Conservation (phyloP, 2,113 vertebrate species). For the Helogale parvula region DNA sequence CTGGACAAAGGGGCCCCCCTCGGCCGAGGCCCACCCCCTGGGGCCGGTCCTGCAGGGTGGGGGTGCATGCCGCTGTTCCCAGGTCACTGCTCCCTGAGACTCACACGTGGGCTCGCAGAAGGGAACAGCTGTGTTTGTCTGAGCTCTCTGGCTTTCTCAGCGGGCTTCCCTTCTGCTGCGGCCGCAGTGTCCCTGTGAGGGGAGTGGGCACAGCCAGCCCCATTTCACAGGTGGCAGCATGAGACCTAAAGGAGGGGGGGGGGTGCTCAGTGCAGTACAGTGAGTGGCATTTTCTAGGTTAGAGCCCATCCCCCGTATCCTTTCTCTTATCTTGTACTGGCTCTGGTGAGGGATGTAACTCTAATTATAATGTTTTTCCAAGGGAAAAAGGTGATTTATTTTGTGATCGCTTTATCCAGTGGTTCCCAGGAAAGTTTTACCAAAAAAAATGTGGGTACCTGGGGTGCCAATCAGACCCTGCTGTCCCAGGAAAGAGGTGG, state of each 20-base stretch:
- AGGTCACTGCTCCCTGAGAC: neutral
- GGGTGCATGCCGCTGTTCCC: rapidly evolving
- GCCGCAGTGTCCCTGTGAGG: rapidly evolving
- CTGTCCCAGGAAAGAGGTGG: neutral
- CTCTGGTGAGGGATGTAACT: neutral
- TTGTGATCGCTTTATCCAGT: neutral
- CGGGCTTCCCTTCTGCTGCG: rapidly evolving
- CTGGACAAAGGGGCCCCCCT: neutral
- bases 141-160: neutral
- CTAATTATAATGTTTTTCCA: neutral
- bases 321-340: neutral
- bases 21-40: rapidly evolving
- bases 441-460: neutral
- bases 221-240: neutral
- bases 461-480: neutral
- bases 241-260: neutral
- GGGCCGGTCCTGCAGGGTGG: neutral
- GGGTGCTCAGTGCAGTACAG: too few species aligned
- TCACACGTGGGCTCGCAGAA: neutral
- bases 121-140: neutral
- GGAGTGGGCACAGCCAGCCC: neutral
- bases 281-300: neutral
- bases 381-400: neutral
- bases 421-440: neutral
- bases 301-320: neutral